Base-by-base conservation (phyloP, 2,113 vertebrate species). In the Loxodonta africana region DNA sequence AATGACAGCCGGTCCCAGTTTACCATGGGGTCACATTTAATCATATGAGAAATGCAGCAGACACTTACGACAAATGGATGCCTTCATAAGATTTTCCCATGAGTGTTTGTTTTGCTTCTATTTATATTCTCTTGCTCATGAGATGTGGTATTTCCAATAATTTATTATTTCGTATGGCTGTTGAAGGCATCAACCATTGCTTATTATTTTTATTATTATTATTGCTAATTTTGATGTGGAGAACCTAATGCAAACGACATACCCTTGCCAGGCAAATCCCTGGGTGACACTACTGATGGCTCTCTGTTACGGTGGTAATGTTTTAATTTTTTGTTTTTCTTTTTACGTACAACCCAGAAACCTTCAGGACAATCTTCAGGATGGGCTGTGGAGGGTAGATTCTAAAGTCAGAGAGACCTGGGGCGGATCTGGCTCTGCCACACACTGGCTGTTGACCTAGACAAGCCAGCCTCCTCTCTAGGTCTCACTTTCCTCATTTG, bases 361-460 rank as follows among this genome's bases (percentile, higher is more conserved):
- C 48, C 57, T 76, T 83, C 18, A 25, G 6, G 12, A 33, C 3
- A 74, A 4, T 44, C 44, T 65, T 77, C 63, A 41, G 74, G 33
- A 33, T 41, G 51, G 30, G 46, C 2, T 57, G 74, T 21, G 8
- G 41, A 8, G 23, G 37, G 25, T 90, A 26, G 9, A 71, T 20
- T 63, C 67, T n/a, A 30, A 30, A 83, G 17, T 62, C 65, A 53
- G 28, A 71, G 3, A 30, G 30, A 37, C n/a, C n/a, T 33, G 8
- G 11, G 6, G 53, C 62, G n/a, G n/a, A 26, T 44, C 8, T 18
- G 53, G 26, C 37, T 81, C 10, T 65, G 2, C 15, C 41, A 89
- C 21, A 44, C 2, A 37, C 6, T 20, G 57, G 20, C 17, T 33
- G 1, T 0, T 0, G n/a, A 15, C 11, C 74, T 25, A 44, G 9